Base-by-base conservation (phyloP, 1,140 invertebrate species). In the Pseudobourletiella spinata region DNA sequence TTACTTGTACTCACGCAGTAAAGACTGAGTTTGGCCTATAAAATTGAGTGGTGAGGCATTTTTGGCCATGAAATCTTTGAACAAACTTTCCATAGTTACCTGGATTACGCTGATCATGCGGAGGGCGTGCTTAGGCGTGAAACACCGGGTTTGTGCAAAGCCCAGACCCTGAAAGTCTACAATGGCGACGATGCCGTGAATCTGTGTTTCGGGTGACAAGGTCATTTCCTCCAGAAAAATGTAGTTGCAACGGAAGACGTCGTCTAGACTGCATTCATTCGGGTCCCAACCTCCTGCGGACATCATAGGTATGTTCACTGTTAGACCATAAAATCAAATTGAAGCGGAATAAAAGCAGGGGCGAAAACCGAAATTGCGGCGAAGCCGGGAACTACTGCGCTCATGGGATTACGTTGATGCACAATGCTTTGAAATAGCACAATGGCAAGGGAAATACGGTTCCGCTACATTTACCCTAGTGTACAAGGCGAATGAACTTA, bases 51-150 rank as follows among this genome's bases (percentile, higher is more conserved):
- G n/a, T n/a, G n/a, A n/a, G n/a, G n/a, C n/a, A n/a, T n/a, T n/a
- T n/a, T n/a, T n/a, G n/a, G n/a, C n/a, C n/a, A n/a, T n/a, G n/a
- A n/a, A n/a, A n/a, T n/a, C n/a, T n/a, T n/a, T n/a, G n/a, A n/a
- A n/a, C n/a, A n/a, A n/a, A n/a, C n/a, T n/a, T n/a, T n/a, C n/a
- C n/a, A 54, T 6, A 46, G 28, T 24, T 64, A 82, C 85, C 74
- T 84, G 87, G 61, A 85, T 78, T 78, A 82, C 86, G 50, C 81
- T 84, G 30, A 82, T 71, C 39, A 80, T 73, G 71, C 78, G 79
- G 72, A 78, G 83, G 44, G 82, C 87, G 75, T 80, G 84, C 66
- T 70, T 80, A 0, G 87, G 86, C 1, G 84, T 85, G 63, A 87
- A 80, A 18, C 86, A 81, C n/a, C 82, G 80, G 1, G 85, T 79